Conservation (phyloP, 23 tunicate species). For the Styela plicata region DNA sequence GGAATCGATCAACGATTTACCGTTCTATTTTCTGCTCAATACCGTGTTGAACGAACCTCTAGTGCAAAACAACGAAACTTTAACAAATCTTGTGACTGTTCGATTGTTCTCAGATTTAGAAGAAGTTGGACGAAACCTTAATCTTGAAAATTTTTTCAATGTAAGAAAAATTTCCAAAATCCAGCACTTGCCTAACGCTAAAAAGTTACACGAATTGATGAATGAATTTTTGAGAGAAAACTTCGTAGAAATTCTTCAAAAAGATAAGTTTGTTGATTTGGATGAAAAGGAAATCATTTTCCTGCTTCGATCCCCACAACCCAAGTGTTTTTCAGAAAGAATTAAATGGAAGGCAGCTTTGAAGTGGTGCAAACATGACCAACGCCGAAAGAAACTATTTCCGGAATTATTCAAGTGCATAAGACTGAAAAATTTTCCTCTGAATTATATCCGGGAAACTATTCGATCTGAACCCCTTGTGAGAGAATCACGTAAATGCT, state of each 20-base stretch:
- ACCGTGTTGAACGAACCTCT: background rate
- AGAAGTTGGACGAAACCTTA: background rate
- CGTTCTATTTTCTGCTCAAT: background rate
- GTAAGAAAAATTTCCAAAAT: no score
- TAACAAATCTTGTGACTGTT: background rate
- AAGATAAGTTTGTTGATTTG: background rate
- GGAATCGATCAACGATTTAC: background rate
- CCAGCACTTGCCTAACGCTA: background rate
- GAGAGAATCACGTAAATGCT: background rate
- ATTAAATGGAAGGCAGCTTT: background rate
- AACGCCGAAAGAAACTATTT: background rate
- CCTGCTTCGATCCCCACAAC: background rate
- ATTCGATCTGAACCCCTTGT: background rate
- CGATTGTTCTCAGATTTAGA: background rate
- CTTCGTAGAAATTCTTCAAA: background rate
- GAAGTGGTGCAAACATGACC: background rate
- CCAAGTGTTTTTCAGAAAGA: background rate
- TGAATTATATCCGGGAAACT: background rate
- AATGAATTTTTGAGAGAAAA: background rate
- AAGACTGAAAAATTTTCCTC: background rate
- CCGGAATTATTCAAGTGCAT: background rate
- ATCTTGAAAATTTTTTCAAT: background rate
- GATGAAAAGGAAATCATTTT: background rate
- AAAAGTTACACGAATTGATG: background rate
- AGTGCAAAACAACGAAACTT: background rate